Base-by-base conservation (phyloP, 2,888 invertebrate species). In the Timandra comae region DNA sequence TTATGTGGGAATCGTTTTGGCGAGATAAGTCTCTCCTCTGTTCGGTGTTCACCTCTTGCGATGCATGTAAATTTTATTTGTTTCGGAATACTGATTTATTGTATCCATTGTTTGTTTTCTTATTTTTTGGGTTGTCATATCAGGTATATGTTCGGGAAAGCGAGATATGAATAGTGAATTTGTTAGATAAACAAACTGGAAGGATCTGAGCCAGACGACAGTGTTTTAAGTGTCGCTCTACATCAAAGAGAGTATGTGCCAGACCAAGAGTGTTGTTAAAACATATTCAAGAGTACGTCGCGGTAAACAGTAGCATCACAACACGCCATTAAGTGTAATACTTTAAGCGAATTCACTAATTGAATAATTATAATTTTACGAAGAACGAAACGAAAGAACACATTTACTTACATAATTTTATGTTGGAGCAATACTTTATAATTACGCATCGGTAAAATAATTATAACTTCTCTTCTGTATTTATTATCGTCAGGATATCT, bases 1-100 rank as follows among this genome's bases (percentile, higher is more conserved):
- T 85, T 85, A 85, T 85, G 85, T 85, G 84, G 84, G 81, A 85
- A 85, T 84, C 84, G 82, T 80, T 85, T 80, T 81, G 72, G 77
- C 80, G 69, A 84, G 79, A 82, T 85, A 84, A 77, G 80, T 79
- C 76, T 76, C 68, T 71, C 62, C 53, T 70, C 65, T 72, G 75
- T 65, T 63, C 60, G 69, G 67, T 73, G 76, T 74, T 76, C 74
- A 72, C 65, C 65, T 78, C 67, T 75, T 63, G 73, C 68, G 74
- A 75, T 68, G 70, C 69, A 75, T 74, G 73, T 64, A 70, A 65
- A 77, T 77, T 70, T 70, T 66, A 63, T 66, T 67, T 71, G 61
- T 66, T 70, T 66, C 53, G 59, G 67, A 66, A 69, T 69, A 67
- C 62, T 60, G 72, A 74, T 76, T 75, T 76, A 75, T 75, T 68